Conservation (phyloP, 2,113 vertebrate species). For the Phylloscopus trochilus region DNA sequence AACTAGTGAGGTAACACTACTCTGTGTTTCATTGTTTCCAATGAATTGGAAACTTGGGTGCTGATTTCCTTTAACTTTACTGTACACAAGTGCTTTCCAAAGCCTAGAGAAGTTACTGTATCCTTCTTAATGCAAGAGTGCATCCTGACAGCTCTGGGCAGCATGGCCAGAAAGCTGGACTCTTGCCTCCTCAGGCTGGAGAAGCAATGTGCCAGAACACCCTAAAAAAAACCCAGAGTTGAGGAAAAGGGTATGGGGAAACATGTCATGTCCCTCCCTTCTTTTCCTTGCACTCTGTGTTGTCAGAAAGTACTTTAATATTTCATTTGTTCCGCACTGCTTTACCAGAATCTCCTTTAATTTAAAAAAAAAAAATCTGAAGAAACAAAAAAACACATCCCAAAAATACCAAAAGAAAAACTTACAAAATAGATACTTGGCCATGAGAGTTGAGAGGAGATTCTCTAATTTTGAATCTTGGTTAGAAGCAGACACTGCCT, state of each 20-base stretch:
- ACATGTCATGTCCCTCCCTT: not conserved
- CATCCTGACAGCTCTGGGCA: not conserved
- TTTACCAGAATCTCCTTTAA: not conserved
- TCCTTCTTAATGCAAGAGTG: not conserved
- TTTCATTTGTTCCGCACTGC: not conserved
- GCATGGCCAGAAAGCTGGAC: not conserved
- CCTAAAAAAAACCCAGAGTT: not conserved
- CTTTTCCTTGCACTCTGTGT: not conserved
- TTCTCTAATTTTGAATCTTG: not conserved
- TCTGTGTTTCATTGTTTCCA: not conserved
- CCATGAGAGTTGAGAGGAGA: not conserved
- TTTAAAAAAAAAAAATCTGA: not conserved
- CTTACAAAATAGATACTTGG: not conserved
- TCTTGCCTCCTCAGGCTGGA: rapidly evolving
- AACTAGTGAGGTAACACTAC: not conserved
- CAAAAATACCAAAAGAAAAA: not conserved
- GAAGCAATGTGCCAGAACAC: not conserved
- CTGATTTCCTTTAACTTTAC: not conserved
- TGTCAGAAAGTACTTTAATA: not conserved
- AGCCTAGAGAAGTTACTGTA: not conserved
- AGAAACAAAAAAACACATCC: not conserved
- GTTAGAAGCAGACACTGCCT: not conserved
- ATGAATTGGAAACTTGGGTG: not conserved
- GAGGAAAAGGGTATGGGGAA: not conserved
- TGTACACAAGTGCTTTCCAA: not conserved